phyloP scores from a whole-genome alignment of 2,797 vertebrate species.

The Falco biarmicus region DNA sequence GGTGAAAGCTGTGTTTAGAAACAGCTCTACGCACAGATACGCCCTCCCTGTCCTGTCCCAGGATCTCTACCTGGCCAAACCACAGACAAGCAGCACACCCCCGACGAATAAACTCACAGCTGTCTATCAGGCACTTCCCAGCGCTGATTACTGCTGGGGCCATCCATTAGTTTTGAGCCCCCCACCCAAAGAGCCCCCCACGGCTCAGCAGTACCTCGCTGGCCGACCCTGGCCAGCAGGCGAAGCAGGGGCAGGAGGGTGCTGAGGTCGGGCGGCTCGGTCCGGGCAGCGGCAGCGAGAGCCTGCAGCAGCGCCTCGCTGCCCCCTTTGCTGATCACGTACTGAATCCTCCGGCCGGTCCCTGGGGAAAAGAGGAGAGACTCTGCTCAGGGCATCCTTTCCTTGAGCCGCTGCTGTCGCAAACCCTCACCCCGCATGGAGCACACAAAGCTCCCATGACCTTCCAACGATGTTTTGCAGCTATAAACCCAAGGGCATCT shows the following conservation, averaged over 20 bases:
- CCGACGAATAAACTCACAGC: background rate
- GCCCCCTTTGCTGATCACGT: conserved; percentile 90
- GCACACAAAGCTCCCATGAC: fast-evolving
- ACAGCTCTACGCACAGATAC: fast-evolving
- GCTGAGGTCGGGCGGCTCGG: conserved; percentile 70
- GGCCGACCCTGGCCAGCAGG: conserved; percentile 89
- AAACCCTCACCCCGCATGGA: fast-evolving
- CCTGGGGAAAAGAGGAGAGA: conserved; percentile 72
- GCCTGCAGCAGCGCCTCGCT: conserved; percentile 88
- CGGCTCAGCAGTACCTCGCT: conserved; percentile 80
- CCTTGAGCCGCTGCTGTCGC: background rate
- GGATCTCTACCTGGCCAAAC: background rate
- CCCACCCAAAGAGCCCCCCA: no score
- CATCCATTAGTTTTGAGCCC: fast-evolving
- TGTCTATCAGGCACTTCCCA: background rate
- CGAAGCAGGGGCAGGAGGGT: conserved; percentile 85
- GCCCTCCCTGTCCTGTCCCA: background rate
- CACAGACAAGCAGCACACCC: fast-evolving
- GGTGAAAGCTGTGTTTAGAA: background rate
- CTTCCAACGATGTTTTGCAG: background rate
- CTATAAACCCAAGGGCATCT: fast-evolving
- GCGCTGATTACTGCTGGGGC: no score
- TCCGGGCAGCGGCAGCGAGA: conserved; percentile 71
- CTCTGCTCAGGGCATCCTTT: background rate
- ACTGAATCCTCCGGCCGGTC: conserved; percentile 85